Evolutionary conservation across 2,113 vertebrate genomes (phyloP).

Genomic region (Daboia siamensis): DNA sequence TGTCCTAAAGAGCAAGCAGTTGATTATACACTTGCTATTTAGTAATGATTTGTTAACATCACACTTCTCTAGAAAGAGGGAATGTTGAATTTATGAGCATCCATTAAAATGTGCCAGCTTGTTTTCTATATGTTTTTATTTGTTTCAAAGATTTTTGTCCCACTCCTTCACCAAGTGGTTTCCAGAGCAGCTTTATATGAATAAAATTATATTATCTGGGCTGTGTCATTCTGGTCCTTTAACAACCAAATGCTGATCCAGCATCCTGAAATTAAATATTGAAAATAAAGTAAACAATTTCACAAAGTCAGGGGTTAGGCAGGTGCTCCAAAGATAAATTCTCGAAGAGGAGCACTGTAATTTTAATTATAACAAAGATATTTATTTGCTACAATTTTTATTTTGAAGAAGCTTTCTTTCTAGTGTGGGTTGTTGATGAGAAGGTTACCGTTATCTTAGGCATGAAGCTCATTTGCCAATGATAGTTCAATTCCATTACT

Average conservation of each 20-base stretch:
- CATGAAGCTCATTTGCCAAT: slow-evolving; percentile 21
- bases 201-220: neutral
- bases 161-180: neutral
- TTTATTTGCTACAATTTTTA: slow-evolving; percentile 29
- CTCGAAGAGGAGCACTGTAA: slow-evolving; percentile 11
- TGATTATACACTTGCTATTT: neutral
- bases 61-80: neutral
- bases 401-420: neutral
- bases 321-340: slow-evolving; percentile 10
- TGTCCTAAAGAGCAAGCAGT: neutral
- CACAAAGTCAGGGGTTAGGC: slow-evolving; percentile 16
- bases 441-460: slow-evolving; percentile 39
- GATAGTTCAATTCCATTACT: slow-evolving; percentile 22
- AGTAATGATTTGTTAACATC: neutral
- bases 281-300: neutral
- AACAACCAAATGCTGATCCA: slow-evolving; percentile 2
- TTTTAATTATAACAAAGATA: slow-evolving; percentile 40
- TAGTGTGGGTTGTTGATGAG: neutral
- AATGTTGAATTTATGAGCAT: neutral
- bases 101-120: neutral
- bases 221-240: slow-evolving; percentile 16
- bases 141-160: neutral
- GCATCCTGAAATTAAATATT: neutral
- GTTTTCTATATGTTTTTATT: neutral
- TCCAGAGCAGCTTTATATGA: neutral